Percentiles rank a stretch among this genome's conserved stretches.
phyloP scores from a whole-genome alignment of 2,113 vertebrate species.

The Monopterus albus region DNA sequence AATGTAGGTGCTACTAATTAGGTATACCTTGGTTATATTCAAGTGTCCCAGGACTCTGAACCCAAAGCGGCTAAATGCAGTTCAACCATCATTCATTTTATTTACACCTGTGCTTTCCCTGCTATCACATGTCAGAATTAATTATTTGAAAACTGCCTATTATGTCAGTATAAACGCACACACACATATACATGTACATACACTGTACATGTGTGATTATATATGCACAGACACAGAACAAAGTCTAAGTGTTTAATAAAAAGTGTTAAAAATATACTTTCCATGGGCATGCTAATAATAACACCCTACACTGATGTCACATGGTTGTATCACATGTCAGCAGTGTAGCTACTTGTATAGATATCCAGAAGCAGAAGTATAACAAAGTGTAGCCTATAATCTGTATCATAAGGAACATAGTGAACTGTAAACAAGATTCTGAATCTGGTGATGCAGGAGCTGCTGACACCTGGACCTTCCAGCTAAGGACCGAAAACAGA shows the following conservation, averaged over 20 bases:
- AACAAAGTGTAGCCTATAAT: neutral
- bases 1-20: neutral
- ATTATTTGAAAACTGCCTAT: no score
- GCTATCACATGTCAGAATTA: no score
- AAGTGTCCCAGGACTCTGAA: neutral
- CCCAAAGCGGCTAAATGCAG: neutral
- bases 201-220: no score
- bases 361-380: neutral
- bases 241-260: neutral
- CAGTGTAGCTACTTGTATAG: no score
- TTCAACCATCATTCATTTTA: no score
- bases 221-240: neutral
- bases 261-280: neutral
- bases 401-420: no score
- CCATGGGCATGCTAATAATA: neutral
- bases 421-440: neutral
- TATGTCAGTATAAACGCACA: no score
- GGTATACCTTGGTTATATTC: neutral
- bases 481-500: neutral
- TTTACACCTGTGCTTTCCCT: no score
- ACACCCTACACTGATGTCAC: neutral
- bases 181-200: no score
- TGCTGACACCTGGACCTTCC: neutral
- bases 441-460: no score
- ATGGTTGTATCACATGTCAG: constrained; percentile 6